Evolutionary conservation across 1,140 invertebrate genomes (phyloP), one percentile per base, ranked within the genome.

Genomic region (Teleopsis dalmanni): DNA sequence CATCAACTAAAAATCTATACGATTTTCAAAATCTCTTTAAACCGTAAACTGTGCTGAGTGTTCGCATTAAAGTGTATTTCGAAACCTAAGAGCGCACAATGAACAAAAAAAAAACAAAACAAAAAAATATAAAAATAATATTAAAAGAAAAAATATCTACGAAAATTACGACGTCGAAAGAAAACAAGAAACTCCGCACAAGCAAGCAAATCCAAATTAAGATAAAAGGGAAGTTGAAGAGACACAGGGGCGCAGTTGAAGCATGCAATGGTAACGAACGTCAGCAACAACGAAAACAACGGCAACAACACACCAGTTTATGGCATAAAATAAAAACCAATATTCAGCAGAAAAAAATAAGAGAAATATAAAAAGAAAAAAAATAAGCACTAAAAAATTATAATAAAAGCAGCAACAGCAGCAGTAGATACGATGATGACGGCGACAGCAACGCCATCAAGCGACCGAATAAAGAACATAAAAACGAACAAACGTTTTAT

Each of bases 321-420:
- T n/a, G n/a, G n/a, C n/a, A n/a, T n/a, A n/a, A 31, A 16, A 21
- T 13, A 43, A 19, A 14, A 13, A 43, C 22, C 7, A 16, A 21
- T 43, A 11, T 19, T 19, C 9, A 3, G 14, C 16, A 3, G 13
- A 31, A 19, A 43, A 25, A 31, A 25, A 31, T 6, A 3, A 18
- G 27, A 21, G 16, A 7, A 29, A 29, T 7, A 7, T n/a, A n/a
- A n/a, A n/a, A n/a, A n/a, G 25, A 18, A 16, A 21, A 10, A 31
- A 43, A 43, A 43, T 19, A 31, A 43, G 13, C 26, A 43, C n/a
- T 11, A 27, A 19, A 43, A 43, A 43, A 26, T 25, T 29, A 29
- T 31, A 43, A 43, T 43, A 43, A 43, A 43, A 43, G 41, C 41
- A 18, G 26, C 41, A 29, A 43, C n/a, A 43, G 27, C 41, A 43